Base-by-base conservation (phyloP, 2,888 invertebrate species). In the Linnaemya tessellans region DNA sequence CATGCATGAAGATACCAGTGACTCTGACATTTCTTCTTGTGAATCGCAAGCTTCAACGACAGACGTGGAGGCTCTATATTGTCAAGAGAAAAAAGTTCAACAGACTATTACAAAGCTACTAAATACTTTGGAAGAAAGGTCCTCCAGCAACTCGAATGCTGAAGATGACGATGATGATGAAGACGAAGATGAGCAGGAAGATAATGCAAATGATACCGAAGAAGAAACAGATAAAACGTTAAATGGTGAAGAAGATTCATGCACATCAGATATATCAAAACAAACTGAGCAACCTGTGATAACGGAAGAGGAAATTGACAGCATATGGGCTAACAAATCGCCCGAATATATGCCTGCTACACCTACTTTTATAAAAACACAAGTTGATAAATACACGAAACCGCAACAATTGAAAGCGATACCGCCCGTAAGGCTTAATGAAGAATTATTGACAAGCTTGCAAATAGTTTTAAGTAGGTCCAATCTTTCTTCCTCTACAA, bases 1-100 rank as follows among this genome's bases (percentile, higher is more conserved):
- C 30, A 87, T 87, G 84, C 87, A 87, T 22, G 89, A 91, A 60
- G 91, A 90, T 38, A 90, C 92, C 4, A 91, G 90, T 67, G 92
- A 92, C 86, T 91, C 92, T 30, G 92, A 92, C 84, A 90, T 90
- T 54, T 91, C 91, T 20, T 89, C 89, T 3, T 90, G 90, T 2
- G 92, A 92, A 78, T 92, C 92, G 7, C 90, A 89, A 74, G 89
- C 89, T 62, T 91, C 91, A 8, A 89, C 90, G 13, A 89, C 91
- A 15, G 89, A 89, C 22, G 74, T 88, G 3, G 74, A 79, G 15
- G 87, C 89, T 15, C 87, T 89, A 22, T 87, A 88, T 58, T 87
- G 77, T 18, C 74, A 86, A 10, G 84, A 87, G 10, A 82, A 78
- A 10, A 80, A 87, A 18, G 7, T 88, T 15, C 88, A 89, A 62